A percentile compares a stretch with the other conserved stretches of the same genome.
These are phyloP conservation scores for Diaphora mendica DNA, from an alignment of 2,888 invertebrate genomes.

Conservation along the genomic window DNA sequence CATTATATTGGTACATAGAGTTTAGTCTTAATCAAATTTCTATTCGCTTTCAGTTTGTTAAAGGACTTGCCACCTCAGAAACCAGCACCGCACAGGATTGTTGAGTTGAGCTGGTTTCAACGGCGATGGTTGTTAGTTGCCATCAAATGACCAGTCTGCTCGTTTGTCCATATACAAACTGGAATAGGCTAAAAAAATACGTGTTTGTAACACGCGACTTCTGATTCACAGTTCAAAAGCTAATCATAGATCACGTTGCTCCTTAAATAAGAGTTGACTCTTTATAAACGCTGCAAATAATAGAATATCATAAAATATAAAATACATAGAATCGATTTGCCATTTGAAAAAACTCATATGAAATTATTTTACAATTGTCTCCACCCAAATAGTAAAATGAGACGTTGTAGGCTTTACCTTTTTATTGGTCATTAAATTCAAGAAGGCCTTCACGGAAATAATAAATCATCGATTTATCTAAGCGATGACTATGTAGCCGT, in stretches of 20 bases:
- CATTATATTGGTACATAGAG: not conserved
- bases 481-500: conserved; percentile 53
- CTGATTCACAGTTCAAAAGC: not conserved
- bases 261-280: not conserved
- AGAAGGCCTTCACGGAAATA: conserved; percentile 59
- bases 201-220: no score
- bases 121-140: no score
- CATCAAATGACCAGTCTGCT: no score
- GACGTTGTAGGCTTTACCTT: conserved; percentile 47
- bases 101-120: no score
- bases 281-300: not conserved
- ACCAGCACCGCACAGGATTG: not conserved
- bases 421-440: conserved; percentile 66
- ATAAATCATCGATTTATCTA: conserved; percentile 65
- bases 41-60: not conserved
- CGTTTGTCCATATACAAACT: no score
- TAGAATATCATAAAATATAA: no score
- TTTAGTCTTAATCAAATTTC: not conserved
- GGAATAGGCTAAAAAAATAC: no score
- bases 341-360: not conserved
- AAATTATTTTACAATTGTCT: conserved; percentile 7
- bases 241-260: not conserved
- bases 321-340: not conserved
- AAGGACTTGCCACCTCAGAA: not conserved
- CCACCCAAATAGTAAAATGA: conserved; percentile 31